Percentiles rank a stretch among this genome's conserved stretches.
Conservation (phyloP, 2,888 invertebrate genomes). For the Troides helena region DNA sequence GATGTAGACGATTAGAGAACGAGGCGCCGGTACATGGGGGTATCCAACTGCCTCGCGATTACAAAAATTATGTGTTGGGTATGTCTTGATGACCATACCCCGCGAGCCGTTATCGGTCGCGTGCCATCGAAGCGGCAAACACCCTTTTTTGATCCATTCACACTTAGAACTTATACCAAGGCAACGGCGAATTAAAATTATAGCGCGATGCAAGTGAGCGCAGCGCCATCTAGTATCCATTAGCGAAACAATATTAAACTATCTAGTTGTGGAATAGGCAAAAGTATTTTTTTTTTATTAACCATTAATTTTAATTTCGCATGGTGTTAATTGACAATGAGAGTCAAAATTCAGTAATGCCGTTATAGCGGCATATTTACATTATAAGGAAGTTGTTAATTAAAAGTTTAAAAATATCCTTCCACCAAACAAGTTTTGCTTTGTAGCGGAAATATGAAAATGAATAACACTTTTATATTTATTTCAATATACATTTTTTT, state of each 20-base stretch:
- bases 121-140: conserved; percentile 87
- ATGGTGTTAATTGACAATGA: no score
- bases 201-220: conserved; percentile 43
- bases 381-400: no score
- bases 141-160: conserved; percentile 77
- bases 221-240: conserved; percentile 47
- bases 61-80: conserved; percentile 91
- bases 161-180: not conserved
- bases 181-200: conserved; percentile 25
- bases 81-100: conserved; percentile 94
- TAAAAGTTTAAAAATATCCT: no score
- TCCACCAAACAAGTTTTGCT: no score
- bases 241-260: conserved; percentile 5
- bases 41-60: conserved; percentile 85
- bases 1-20: conserved; percentile 32
- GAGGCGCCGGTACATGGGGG: conserved; percentile 84
- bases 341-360: no score
- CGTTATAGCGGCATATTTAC: no score
- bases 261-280: not conserved
- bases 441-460: no score
- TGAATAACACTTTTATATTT: no score
- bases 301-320: no score
- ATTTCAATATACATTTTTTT: no score
- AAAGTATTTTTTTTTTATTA: not conserved
- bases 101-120: conserved; percentile 76